These are phyloP conservation scores for Podiceps cristatus DNA, from an alignment of 2,113 vertebrate genomes.

Conservation along the genomic window DNA sequence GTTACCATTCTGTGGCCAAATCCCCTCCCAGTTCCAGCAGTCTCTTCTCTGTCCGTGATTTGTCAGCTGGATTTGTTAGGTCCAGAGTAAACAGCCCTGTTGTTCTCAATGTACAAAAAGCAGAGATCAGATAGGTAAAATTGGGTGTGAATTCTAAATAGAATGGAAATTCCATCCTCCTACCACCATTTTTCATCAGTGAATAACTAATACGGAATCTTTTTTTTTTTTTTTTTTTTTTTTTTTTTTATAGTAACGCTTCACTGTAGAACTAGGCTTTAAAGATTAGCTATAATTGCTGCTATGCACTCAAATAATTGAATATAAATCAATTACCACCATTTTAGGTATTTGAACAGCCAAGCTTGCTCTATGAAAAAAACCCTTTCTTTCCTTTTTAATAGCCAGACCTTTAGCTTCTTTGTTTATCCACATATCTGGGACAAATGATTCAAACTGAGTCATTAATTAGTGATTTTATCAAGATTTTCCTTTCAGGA, in stretches of 20 bases:
- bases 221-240: too few relatives aligned
- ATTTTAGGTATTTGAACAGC: conserved; percentile 29
- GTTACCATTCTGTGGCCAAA: background rate
- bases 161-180: conserved; percentile 19
- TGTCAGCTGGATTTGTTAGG: background rate
- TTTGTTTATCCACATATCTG: conserved; percentile 7
- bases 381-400: conserved; percentile 18
- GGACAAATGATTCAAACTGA: conserved; percentile 32
- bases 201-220: background rate
- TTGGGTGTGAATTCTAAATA: background rate
- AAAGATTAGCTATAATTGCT: conserved; percentile 39
- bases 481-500: conserved; percentile 54
- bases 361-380: background rate
- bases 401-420: conserved; percentile 55
- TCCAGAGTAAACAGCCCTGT: background rate
- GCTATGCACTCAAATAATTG: conserved; percentile 42
- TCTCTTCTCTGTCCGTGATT: background rate
- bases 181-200: background rate
- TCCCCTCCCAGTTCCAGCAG: background rate
- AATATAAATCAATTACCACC: conserved; percentile 49
- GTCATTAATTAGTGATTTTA: conserved; percentile 54
- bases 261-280: background rate
- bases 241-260: conserved; percentile 20
- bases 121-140: background rate
- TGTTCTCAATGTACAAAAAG: background rate